These are phyloP conservation scores for Camelus dromedarius DNA, from an alignment of 2,113 vertebrate genomes.

Conservation along the genomic window DNA sequence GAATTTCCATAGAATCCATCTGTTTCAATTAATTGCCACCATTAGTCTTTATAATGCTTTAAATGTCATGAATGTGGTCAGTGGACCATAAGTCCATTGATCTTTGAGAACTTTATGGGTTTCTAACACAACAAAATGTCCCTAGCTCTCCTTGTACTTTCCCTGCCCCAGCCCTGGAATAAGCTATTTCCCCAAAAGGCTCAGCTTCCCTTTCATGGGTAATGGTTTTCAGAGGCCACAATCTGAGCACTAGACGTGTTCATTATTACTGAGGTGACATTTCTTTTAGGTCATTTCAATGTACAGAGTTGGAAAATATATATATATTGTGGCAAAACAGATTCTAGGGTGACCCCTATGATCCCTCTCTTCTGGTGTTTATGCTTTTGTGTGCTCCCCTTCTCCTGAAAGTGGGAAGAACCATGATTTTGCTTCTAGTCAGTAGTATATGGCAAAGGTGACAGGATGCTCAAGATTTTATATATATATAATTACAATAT, in stretches of 20 bases:
- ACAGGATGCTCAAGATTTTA: background rate
- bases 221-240: conserved; percentile 45
- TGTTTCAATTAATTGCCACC: background rate
- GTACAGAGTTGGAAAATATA: background rate
- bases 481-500: background rate
- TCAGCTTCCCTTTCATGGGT: background rate
- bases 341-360: background rate
- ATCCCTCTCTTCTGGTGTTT: background rate
- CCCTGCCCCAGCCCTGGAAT: background rate
- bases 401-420: background rate
- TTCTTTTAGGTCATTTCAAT: conserved; percentile 36
- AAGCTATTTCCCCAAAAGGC: conserved; percentile 16
- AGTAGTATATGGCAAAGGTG: background rate
- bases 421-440: background rate
- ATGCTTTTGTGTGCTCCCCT: background rate
- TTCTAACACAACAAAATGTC: conserved; percentile 8
- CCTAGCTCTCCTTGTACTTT: conserved; percentile 9
- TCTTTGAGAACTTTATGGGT: conserved; percentile 12
- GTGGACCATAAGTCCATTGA: background rate
- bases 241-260: background rate
- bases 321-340: background rate
- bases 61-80: background rate
- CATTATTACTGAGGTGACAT: background rate
- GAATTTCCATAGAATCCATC: conserved; percentile 4
- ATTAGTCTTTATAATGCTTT: conserved; percentile 10